phyloP scores from a whole-genome alignment of 2,113 vertebrate species.

The Oplegnathus fasciatus region DNA sequence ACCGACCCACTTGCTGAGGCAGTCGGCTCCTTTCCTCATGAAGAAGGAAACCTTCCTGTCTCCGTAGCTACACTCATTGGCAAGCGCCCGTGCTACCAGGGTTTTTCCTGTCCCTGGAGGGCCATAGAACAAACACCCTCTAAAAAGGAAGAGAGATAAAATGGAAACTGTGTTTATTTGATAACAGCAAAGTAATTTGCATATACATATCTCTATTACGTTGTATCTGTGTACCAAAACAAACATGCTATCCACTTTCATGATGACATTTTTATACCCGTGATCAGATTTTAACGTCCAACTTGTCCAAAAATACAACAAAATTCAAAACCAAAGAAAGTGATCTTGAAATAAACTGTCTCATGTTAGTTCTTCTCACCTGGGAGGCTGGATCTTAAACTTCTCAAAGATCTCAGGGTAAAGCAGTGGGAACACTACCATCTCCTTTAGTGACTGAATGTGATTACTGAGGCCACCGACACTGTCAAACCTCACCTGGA shows the following conservation, averaged over 20 bases:
- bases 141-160: constrained; percentile 72
- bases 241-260: not conserved
- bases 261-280: too few relatives aligned
- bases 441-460: constrained; percentile 98
- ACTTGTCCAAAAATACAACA: not conserved
- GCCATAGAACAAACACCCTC: constrained; percentile 99
- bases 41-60: constrained; percentile 98
- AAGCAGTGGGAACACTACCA: constrained; percentile 98
- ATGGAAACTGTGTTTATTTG: not conserved
- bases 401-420: constrained; percentile 99
- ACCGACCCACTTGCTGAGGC: constrained; percentile 99
- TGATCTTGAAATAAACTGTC: not conserved
- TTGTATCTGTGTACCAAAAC: not conserved
- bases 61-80: constrained; percentile 98
- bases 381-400: constrained; percentile 99
- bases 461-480: constrained; percentile 96
- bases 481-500: constrained; percentile 94
- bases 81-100: constrained; percentile 96
- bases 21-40: constrained; percentile 99
- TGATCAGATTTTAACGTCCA: not conserved
- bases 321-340: not conserved
- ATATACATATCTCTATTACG: not conserved
- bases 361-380: constrained; percentile 81
- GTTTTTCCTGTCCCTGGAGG: constrained; percentile 99
- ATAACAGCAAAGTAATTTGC: not conserved